These are phyloP conservation scores for Cyclura pinguis DNA, from an alignment of 2,797 vertebrate species.

Conservation along the genomic window DNA sequence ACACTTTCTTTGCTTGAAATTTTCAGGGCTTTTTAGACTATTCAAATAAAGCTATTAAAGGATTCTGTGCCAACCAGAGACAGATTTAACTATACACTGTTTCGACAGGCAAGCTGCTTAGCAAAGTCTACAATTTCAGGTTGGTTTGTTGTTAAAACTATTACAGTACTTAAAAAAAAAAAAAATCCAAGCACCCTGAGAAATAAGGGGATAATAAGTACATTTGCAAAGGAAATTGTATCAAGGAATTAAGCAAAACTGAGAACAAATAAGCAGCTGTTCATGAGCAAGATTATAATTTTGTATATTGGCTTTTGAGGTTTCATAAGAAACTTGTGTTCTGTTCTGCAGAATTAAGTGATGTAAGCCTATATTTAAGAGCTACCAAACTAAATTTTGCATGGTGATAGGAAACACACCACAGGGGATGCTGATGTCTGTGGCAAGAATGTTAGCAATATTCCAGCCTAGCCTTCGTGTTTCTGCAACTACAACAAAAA, in stretches of 20 bases:
- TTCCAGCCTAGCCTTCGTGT: background rate
- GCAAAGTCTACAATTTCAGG: conserved; percentile 3
- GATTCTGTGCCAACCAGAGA: conserved; percentile 40
- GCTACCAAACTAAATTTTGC: background rate
- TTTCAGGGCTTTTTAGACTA: conserved; percentile 24
- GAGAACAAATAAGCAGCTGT: conserved; percentile 45
- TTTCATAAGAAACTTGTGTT: conserved; percentile 9
- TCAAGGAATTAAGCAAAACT: conserved; percentile 41
- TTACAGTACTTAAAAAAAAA: background rate
- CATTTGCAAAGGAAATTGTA: conserved; percentile 35
- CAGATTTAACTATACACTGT: conserved; percentile 24
- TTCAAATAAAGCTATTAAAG: conserved; percentile 42
- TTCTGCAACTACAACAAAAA: background rate
- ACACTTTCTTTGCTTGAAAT: conserved; percentile 37
- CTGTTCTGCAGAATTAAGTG: background rate
- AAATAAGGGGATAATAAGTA: conserved; percentile 22
- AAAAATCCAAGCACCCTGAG: background rate
- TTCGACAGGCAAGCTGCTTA: background rate
- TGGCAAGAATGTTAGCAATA: background rate
- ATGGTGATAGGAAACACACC: background rate
- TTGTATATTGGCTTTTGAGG: background rate
- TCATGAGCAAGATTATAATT: conserved; percentile 38
- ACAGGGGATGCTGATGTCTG: background rate
- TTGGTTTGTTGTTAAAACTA: conserved; percentile 11
- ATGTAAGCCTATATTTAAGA: background rate